Base-by-base conservation (phyloP, 1,140 invertebrate genomes). In the Diachasma alloeum region DNA sequence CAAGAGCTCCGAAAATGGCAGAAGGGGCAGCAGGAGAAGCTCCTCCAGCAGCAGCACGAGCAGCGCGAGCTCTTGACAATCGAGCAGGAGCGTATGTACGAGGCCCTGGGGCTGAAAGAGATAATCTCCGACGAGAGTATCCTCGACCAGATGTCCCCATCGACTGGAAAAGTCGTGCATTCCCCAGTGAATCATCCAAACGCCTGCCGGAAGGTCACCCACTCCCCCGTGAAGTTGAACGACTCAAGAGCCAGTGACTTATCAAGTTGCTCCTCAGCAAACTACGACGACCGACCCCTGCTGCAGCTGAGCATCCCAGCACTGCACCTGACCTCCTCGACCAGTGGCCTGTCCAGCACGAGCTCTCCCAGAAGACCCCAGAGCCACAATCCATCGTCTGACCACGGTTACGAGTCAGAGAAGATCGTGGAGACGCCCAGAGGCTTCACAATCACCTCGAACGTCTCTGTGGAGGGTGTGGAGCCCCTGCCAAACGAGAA, bases 1-100 rank as follows among this genome's bases (percentile, higher is more conserved):
- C 77, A 87, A 72, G 83, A 87, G 56, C 46, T 88, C 37, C 79
- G 76, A 74, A 77, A 81, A 72, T 87, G 86, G 86, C 87, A 88
- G 67, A 19, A 79, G 0, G 75, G 87, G 46, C 83, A 86, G 31
- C 82, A 87, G 37, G 82, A 84, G 72, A 82, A 76, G 66, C 72
- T 88, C 37, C 42, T 87, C 0, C 78, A 83, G 68, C 82, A 86
- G 15, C 87, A 88, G 59, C 78, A 84, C 17, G 82, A 85, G 48
- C 86, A 88, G 71, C 75, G 82, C 66, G 74, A 87, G 10, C 74
- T 81, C n/a, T 80, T 88, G 48, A 84, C 48, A 44, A 67, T 82
- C 9, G 83, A 86, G 46, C 85, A 87, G 59, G 81, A 84, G 63
- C 83, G 82, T 53, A 82, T 84, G 79, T 87, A 78, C 31, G 74